phyloP scores from a whole-genome alignment of 2,797 vertebrate genomes.

The Pipistrellus pygmaeus region DNA sequence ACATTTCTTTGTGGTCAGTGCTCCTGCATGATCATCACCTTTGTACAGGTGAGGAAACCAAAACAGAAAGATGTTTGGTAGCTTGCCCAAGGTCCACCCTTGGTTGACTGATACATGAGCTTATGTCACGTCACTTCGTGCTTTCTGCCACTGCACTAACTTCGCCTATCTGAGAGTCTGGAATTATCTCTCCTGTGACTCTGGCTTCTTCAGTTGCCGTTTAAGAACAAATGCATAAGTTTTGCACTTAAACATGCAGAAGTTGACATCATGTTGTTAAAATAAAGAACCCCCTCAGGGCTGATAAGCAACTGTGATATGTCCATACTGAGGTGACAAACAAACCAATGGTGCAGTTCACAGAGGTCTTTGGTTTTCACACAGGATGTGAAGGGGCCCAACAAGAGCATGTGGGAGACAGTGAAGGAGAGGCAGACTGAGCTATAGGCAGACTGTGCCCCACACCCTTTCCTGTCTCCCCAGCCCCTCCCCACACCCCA shows the following conservation, averaged over 20 bases:
- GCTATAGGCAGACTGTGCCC: not conserved
- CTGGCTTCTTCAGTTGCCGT: not conserved
- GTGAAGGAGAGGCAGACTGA: not conserved
- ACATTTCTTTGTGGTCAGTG: not conserved
- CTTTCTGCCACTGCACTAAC: not conserved
- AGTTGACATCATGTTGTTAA: not conserved
- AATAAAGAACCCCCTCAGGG: not conserved
- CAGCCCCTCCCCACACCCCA: accelerated
- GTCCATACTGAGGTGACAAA: not conserved
- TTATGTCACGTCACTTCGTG: not conserved
- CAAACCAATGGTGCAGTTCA: not conserved
- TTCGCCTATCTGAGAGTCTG: not conserved
- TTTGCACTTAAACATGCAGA: not conserved
- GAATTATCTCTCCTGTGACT: not conserved
- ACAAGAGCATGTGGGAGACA: not conserved
- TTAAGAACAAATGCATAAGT: not conserved
- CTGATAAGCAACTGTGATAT: not conserved
- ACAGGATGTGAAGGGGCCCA: not conserved
- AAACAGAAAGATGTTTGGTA: not conserved
- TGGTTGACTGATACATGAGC: not conserved
- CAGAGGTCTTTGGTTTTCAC: not conserved
- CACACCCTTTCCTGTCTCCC: not conserved
- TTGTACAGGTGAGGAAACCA: not conserved
- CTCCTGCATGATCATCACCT: not conserved
- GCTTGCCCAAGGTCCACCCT: not conserved